phyloP scores from a whole-genome alignment of 2,797 vertebrate species.

The Rhabdomys pumilio region DNA sequence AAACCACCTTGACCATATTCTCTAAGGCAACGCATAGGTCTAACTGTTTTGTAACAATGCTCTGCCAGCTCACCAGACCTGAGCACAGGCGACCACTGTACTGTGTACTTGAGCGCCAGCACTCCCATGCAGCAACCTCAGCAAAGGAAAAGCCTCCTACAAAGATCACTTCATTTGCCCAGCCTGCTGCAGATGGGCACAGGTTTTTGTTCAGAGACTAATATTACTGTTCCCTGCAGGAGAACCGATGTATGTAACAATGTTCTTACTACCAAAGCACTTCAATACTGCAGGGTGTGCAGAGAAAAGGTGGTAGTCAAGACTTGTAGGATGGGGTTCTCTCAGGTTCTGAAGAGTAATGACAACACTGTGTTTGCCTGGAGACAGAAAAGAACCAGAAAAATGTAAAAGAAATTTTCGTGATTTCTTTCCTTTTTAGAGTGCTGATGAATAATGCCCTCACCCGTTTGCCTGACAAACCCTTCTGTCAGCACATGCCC shows the following conservation, averaged over 20 bases:
- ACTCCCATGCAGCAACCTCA: neutral
- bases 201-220: neutral
- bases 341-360: neutral
- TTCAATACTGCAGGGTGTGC: neutral
- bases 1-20: neutral
- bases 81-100: neutral
- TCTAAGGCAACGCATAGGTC: neutral
- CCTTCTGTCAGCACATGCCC: conserved; percentile 95
- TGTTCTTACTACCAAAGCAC: neutral
- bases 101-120: neutral
- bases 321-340: neutral
- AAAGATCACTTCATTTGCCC: neutral
- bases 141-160: conserved; percentile 1
- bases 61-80: neutral
- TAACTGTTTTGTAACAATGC: conserved; percentile 17
- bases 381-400: conserved; percentile 7
- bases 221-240: neutral
- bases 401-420: neutral
- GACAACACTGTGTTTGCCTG: neutral
- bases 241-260: neutral
- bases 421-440: conserved; percentile 86
- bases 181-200: neutral
- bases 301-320: neutral
- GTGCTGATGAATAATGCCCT: conserved; percentile 96
- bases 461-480: conserved; percentile 92